Conservation (phyloP, 2,113 vertebrate genomes). For the Arizona elegans region DNA sequence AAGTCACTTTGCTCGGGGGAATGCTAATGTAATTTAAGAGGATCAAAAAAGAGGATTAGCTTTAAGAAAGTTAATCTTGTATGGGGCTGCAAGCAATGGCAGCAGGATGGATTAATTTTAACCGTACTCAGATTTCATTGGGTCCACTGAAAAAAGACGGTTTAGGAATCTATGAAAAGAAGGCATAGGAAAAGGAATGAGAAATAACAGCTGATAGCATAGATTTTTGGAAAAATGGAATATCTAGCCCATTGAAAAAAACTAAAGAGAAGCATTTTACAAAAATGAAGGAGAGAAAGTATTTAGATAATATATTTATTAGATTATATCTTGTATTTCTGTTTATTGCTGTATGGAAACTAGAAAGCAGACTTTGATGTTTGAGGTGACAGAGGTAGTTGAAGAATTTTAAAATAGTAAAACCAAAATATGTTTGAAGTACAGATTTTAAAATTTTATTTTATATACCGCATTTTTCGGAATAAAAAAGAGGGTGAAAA, state of each 20-base stretch:
- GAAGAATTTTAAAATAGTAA: background rate
- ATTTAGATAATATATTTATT: background rate
- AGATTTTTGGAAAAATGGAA: too few species aligned
- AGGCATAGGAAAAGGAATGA: too few species aligned
- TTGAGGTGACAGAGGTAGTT: background rate
- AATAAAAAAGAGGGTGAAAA: too few species aligned
- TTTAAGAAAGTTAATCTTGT: background rate
- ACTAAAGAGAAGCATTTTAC: background rate
- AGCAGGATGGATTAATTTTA: background rate
- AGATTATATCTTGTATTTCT: background rate
- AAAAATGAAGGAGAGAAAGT: background rate
- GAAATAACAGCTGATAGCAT: too few species aligned
- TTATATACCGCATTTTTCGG: background rate
- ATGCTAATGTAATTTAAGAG: background rate
- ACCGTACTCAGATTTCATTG: background rate
- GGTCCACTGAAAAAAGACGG: background rate
- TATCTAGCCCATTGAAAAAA: background rate
- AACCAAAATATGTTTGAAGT: background rate
- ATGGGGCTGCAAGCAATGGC: background rate
- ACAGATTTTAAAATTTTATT: background rate
- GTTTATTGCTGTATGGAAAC: background rate
- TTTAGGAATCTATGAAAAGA: background rate
- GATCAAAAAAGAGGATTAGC: background rate
- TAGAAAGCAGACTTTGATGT: background rate
- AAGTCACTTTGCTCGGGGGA: background rate